phyloP scores from a whole-genome alignment of 2,113 vertebrate genomes.

The Empidonax traillii region DNA sequence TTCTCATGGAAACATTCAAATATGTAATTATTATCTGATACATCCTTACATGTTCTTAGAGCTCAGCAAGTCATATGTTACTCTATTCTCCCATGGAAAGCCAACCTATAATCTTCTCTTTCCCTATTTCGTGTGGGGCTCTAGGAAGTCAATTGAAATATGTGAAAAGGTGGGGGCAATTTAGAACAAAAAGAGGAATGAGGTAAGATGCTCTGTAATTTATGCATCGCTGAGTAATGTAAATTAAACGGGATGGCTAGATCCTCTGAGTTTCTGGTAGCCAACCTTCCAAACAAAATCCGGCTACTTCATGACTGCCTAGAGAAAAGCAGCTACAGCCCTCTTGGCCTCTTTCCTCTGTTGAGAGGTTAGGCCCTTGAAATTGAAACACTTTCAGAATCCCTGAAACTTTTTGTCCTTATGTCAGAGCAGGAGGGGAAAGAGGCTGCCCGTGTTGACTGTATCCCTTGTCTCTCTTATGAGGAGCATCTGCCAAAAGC shows the following conservation, averaged over 20 bases:
- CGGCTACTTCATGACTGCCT: background rate
- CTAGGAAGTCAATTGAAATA: background rate
- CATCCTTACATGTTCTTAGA: background rate
- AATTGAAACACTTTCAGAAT: background rate
- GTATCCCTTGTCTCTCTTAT: background rate
- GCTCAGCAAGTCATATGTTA: background rate
- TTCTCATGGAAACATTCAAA: constrained; percentile 5
- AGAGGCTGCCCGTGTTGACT: rapidly evolving
- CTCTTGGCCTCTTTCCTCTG: background rate
- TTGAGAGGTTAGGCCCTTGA: background rate
- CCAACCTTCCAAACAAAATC: background rate
- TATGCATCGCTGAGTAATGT: background rate
- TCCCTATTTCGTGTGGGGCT: background rate
- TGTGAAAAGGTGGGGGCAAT: background rate
- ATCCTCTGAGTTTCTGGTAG: background rate
- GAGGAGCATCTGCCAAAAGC: background rate
- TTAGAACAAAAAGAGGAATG: background rate
- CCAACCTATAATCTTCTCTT: background rate
- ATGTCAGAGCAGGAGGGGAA: background rate
- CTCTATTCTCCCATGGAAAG: background rate
- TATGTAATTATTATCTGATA: background rate
- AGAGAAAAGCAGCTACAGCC: background rate
- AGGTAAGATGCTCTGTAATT: background rate
- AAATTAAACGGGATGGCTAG: background rate
- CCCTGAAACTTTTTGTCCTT: background rate